These are phyloP conservation scores for Odontophorus gujanensis DNA, from an alignment of 2,113 vertebrate genomes.

Conservation along the genomic window DNA sequence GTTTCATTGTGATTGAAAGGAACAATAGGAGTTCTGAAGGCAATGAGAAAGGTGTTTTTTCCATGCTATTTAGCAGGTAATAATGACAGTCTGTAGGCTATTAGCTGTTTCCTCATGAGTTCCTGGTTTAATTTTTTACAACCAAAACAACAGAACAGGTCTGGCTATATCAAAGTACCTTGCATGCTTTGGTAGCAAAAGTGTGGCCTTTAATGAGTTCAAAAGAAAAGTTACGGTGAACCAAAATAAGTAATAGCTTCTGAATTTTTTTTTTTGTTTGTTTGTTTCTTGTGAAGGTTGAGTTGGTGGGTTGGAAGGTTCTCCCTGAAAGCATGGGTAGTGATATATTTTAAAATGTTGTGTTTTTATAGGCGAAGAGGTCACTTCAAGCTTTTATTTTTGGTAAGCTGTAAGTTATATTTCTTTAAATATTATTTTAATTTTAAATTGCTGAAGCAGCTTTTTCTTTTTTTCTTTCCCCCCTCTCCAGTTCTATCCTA, in stretches of 20 bases:
- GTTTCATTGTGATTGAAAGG: not conserved
- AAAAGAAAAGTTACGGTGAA: not conserved
- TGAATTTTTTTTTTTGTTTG: rapidly evolving
- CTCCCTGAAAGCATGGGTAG: not conserved
- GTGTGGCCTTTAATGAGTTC: not conserved
- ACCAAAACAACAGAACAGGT: not conserved
- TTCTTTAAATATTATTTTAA: not conserved
- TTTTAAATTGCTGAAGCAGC: not conserved
- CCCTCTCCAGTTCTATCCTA: not conserved
- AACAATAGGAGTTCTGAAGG: not conserved
- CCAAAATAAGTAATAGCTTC: not conserved
- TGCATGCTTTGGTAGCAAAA: not conserved
- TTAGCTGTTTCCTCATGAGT: not conserved
- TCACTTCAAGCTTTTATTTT: not conserved
- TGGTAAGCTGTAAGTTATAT: not conserved
- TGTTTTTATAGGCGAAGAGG: not conserved
- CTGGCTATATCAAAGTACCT: not conserved
- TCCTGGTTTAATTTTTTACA: not conserved
- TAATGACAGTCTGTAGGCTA: not conserved
- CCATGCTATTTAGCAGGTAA: not conserved
- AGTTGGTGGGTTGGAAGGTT: not conserved
- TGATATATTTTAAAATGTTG: not conserved
- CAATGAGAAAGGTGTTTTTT: not conserved
- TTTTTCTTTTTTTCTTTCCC: not conserved
- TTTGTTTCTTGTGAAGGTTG: not conserved